phyloP scores from a whole-genome alignment of 1,140 invertebrate species.

The Campoletis sonorensis region DNA sequence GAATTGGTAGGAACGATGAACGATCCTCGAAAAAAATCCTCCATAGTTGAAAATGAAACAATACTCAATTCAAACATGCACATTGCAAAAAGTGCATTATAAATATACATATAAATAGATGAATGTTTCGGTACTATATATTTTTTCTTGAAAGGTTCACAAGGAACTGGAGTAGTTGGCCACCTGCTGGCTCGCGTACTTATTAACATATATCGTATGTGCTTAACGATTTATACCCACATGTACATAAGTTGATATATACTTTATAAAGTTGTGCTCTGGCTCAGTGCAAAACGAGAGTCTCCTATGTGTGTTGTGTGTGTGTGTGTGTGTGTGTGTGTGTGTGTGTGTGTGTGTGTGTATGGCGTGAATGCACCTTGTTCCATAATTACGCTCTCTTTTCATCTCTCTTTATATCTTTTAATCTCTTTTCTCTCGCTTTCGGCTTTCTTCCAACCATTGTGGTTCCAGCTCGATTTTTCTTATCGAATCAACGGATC shows the following conservation, averaged over 20 bases:
- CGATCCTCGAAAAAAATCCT: background rate
- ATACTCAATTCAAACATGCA: background rate
- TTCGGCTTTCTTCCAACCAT: background rate
- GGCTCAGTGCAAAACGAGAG: background rate
- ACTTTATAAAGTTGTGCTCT: background rate
- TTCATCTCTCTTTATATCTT: slow-evolving; percentile 26
- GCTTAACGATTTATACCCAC: background rate
- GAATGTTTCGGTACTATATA: slow-evolving; percentile 1
- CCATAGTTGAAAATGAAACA: background rate
- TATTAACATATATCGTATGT: slow-evolving; percentile 22
- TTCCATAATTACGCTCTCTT: slow-evolving; percentile 25
- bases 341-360: background rate
- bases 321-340: background rate
- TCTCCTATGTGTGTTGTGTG: background rate
- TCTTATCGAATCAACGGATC: slow-evolving; percentile 14
- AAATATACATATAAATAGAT: background rate
- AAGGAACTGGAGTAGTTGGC: background rate
- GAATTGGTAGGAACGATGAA: background rate
- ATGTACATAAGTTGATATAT: background rate
- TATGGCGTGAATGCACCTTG: slow-evolving; percentile 24
- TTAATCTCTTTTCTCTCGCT: slow-evolving; percentile 20
- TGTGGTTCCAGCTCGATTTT: background rate
- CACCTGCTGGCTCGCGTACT: slow-evolving; percentile 12
- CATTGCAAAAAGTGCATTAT: background rate
- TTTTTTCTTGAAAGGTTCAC: slow-evolving; percentile 1